Evolutionary conservation across 2,113 vertebrate species (phyloP), one percentile per base, ranked within the genome.

Genomic region (Anser brachyrhynchus): DNA sequence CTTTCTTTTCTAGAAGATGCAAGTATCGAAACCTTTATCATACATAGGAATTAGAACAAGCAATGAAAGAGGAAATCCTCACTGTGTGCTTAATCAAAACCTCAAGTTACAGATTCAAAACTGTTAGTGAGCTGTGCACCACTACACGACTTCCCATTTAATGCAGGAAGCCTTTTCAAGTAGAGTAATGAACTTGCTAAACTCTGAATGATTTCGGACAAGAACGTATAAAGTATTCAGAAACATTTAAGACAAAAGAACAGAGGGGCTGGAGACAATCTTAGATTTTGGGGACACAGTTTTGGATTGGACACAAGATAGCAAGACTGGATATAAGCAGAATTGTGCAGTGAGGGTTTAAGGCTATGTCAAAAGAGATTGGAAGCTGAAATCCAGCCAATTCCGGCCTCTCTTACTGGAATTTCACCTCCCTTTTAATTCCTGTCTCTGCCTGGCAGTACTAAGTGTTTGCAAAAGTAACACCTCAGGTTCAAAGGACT

Each of bases 401-500:
- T 69, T 91, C 80, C 59, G 57, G 26, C 52, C 43, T 87, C 51
- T 85, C 2, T 4, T 12, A 44, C 49, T 70, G 73, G 81, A 92
- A 92, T 84, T 82, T 33, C 70, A 78, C 70, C 84, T 91, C 91
- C 71, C 49, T 10, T 1, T 76, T 31, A 89, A 84, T 75, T 29
- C 37, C n/a, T 59, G 33, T 62, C 67, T 86, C 88, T 71, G 80
- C 87, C 81, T 95, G 91, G 94, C 77, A 91, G 49, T 84, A n/a
- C 43, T 46, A 28, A 19, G 10, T 51, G 37, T 81, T 65, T 66
- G 44, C 91, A 92, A 92, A 91, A 18, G 46, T 72, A 89, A 82
- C 80, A 92, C 65, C 51, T 81, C 0, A 4, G 33, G 91, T 89
- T 96, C 95, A 95, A 95, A 72, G 70, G 70, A 54, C 70, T 54